Percentiles rank a stretch among this genome's conserved stretches.
Conservation (phyloP, 2,797 vertebrate genomes). For the Hippocampus kuda region DNA sequence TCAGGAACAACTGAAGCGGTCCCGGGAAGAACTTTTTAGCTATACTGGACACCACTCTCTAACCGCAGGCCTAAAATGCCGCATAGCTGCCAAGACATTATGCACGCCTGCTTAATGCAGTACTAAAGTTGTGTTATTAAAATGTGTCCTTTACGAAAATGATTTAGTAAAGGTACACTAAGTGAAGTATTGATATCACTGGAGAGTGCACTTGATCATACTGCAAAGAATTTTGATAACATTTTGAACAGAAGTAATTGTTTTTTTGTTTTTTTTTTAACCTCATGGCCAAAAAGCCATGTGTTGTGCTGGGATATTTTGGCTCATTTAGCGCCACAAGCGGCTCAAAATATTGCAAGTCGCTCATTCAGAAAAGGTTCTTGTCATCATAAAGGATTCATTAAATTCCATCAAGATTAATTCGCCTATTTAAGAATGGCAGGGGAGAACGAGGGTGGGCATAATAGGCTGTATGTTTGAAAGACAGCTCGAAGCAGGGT, state of each 20-base stretch:
- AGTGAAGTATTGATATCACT: not conserved
- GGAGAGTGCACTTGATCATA: not conserved
- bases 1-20: constrained; percentile 13
- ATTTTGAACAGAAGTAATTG: not conserved
- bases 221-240: not conserved
- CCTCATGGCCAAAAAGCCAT: no score
- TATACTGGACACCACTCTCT: not conserved
- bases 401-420: constrained; percentile 32
- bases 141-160: not conserved
- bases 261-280: no score
- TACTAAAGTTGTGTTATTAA: not conserved
- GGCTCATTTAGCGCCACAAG: no score
- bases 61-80: not conserved
- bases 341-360: no score
- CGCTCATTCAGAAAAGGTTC: constrained; percentile 23
- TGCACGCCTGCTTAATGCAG: not conserved
- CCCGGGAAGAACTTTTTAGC: constrained; percentile 3
- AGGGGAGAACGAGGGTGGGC: constrained; percentile 17
- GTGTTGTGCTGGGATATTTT: no score
- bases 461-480: constrained; percentile 13
- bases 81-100: not conserved
- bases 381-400: constrained; percentile 30
- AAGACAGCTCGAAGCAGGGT: constrained; percentile 20
- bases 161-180: no score
- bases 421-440: constrained; percentile 37